Conservation (phyloP, 1,140 invertebrate species). For the Xylocopa sonorina region DNA sequence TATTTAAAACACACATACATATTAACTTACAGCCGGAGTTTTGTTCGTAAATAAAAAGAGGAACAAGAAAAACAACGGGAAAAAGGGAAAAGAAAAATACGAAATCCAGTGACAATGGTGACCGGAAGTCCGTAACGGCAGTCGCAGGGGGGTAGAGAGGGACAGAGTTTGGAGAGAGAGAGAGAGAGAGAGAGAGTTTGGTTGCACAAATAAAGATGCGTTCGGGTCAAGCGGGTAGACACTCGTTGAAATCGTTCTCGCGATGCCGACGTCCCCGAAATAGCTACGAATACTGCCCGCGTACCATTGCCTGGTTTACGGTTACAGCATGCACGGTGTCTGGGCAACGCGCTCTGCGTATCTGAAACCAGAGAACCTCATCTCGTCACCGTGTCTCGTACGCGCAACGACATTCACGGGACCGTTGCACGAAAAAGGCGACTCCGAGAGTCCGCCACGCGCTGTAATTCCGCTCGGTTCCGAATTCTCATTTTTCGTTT, state of each 20-base stretch:
- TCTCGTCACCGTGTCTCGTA: conserved; percentile 48
- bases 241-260: conserved; percentile 66
- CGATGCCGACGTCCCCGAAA: conserved; percentile 66
- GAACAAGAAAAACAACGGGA: background rate
- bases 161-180: conserved; percentile 9
- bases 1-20: too few relatives aligned
- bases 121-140: conserved; percentile 27
- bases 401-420: conserved; percentile 27
- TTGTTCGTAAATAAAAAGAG: too few relatives aligned
- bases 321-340: conserved; percentile 68
- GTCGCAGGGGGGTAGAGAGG: too few relatives aligned
- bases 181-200: background rate
- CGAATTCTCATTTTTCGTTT: conserved; percentile 33
- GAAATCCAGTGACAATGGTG: background rate
- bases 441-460: conserved; percentile 14
- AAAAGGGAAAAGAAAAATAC: background rate
- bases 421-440: conserved; percentile 54
- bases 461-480: conserved; percentile 4
- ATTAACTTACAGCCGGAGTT: too few relatives aligned
- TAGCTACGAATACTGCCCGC: conserved; percentile 66
- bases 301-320: conserved; percentile 69
- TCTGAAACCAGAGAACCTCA: conserved; percentile 69
- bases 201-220: conserved; percentile 59
- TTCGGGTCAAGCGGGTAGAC: conserved; percentile 64
- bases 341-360: conserved; percentile 66